These are phyloP conservation scores for Sciaenops ocellatus DNA, from an alignment of 2,797 vertebrate species.

Conservation along the genomic window DNA sequence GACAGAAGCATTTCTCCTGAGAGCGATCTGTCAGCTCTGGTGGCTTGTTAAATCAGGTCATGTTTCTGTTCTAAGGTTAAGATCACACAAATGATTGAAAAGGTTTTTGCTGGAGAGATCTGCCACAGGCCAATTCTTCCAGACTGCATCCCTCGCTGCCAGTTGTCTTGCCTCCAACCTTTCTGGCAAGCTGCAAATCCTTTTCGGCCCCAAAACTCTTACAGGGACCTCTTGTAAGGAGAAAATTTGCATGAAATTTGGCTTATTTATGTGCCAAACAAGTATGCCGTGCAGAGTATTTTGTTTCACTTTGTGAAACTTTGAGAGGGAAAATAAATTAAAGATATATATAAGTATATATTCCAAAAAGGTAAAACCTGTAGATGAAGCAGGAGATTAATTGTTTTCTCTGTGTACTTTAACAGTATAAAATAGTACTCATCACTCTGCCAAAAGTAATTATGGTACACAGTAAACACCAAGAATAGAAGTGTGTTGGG, in stretches of 20 bases:
- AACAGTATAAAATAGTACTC: slow-evolving; percentile 51
- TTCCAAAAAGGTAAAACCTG: slow-evolving; percentile 55
- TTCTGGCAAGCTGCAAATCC: slow-evolving; percentile 49
- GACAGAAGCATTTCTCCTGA: slow-evolving; percentile 42
- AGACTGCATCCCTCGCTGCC: slow-evolving; percentile 61
- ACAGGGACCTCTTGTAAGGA: slow-evolving; percentile 59
- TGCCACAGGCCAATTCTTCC: slow-evolving; percentile 55
- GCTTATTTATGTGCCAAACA: slow-evolving; percentile 59
- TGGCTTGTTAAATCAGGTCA: slow-evolving; percentile 69
- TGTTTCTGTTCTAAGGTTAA: slow-evolving; percentile 73
- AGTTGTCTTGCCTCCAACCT: slow-evolving; percentile 71
- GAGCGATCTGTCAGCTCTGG: slow-evolving; percentile 57
- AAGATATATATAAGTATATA: slow-evolving; percentile 34
- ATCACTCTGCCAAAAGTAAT: slow-evolving; percentile 49
- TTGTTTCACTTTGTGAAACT: slow-evolving; percentile 45
- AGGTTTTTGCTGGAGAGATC: slow-evolving; percentile 65
- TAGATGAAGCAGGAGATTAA: slow-evolving; percentile 51
- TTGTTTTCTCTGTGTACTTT: slow-evolving; percentile 39
- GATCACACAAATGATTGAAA: slow-evolving; percentile 76
- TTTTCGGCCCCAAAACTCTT: slow-evolving; percentile 55
- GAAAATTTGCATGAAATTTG: slow-evolving; percentile 70
- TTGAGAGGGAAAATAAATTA: slow-evolving; percentile 55
- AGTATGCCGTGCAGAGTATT: slow-evolving; percentile 46
- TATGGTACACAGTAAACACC: slow-evolving; percentile 56
- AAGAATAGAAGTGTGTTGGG: slow-evolving; percentile 29